Evolutionary conservation across 2,888 invertebrate species (phyloP), one percentile per base, ranked within the genome.

Genomic region (Drosophila setosimentum): DNA sequence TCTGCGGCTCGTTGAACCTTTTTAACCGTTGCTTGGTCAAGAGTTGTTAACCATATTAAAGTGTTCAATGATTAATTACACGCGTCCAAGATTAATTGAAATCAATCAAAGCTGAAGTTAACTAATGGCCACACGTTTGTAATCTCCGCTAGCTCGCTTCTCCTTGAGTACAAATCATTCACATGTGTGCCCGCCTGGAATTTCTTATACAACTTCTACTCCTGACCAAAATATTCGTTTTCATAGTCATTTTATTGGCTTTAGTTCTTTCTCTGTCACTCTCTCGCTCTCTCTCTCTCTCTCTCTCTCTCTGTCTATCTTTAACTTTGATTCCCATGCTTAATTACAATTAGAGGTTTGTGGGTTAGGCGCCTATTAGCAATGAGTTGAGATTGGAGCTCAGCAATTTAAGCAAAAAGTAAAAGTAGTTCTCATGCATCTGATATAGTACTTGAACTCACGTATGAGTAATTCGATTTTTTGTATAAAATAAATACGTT

Each of bases 101-200:
- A 92, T 93, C 93, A 93, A 93, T 93, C 93, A 93, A 92, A 93
- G 89, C 90, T 92, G 93, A 93, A 93, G 92, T 92, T 93, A 93
- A 93, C 93, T 93, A 93, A 93, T 93, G 92, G 92, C 92, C 90
- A 91, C 91, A 90, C 89, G 92, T 92, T 92, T 91, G 90, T 91
- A 91, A 89, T 90, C 87, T 87, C 83, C 78, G 72, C 18, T 51
- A 57, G 35, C 21, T 40, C 35, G 50, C 66, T 67, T 61, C 64
- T 65, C 30, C 66, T 35, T 53, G 57, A 30, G 16, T 6, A 32
- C 55, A 24, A n/a, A 2, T 40, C 45, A 62, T 45, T 42, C 49
- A 61, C 63, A 51, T 60, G 58, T 50, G 50, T 65, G 61, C 65
- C 55, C 76, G 67, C 37, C 62, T 71, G 78, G 78, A 68, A 78